These are phyloP conservation scores for Notolabrus celidotus DNA, from an alignment of 2,797 vertebrate species.

Conservation along the genomic window DNA sequence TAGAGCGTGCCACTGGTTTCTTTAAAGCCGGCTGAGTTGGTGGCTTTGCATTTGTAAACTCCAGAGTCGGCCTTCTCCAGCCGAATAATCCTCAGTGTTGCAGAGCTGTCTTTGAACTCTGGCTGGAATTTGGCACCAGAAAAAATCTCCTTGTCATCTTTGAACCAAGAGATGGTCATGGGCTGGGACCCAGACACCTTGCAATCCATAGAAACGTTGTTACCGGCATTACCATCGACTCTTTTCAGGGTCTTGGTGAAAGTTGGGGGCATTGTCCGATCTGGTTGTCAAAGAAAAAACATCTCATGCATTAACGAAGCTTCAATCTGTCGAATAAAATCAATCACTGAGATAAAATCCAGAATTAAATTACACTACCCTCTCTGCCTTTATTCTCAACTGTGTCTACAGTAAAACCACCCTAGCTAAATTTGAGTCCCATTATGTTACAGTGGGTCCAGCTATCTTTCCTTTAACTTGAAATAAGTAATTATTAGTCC, in stretches of 20 bases:
- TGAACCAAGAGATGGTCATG: slow-evolving; percentile 95
- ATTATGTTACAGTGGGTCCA: neutral
- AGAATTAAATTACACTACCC: neutral
- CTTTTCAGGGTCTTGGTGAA: slow-evolving; percentile 95
- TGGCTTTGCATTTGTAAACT: slow-evolving; percentile 94
- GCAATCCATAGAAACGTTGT: slow-evolving; percentile 90
- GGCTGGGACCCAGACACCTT: slow-evolving; percentile 96
- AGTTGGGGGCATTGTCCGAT: slow-evolving; percentile 94
- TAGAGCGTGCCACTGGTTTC: slow-evolving; percentile 94
- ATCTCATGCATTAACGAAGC: slow-evolving; percentile 39
- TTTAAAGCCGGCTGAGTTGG: slow-evolving; percentile 94
- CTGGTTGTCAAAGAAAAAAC: slow-evolving; percentile 88
- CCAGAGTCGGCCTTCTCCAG: slow-evolving; percentile 92
- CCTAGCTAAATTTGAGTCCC: neutral
- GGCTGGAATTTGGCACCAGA: slow-evolving; percentile 88
- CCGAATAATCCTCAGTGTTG: slow-evolving; percentile 87
- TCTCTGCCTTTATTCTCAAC: neutral
- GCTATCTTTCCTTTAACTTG: neutral
- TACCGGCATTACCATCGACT: slow-evolving; percentile 88
- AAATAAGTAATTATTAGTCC: neutral
- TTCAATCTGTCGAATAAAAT: slow-evolving; percentile 3
- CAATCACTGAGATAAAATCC: neutral
- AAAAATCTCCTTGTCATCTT: slow-evolving; percentile 90
- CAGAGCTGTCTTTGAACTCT: slow-evolving; percentile 92
- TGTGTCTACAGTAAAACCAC: neutral